Base-by-base conservation (phyloP, 2,888 invertebrate genomes). In the Tinea trinotella region DNA sequence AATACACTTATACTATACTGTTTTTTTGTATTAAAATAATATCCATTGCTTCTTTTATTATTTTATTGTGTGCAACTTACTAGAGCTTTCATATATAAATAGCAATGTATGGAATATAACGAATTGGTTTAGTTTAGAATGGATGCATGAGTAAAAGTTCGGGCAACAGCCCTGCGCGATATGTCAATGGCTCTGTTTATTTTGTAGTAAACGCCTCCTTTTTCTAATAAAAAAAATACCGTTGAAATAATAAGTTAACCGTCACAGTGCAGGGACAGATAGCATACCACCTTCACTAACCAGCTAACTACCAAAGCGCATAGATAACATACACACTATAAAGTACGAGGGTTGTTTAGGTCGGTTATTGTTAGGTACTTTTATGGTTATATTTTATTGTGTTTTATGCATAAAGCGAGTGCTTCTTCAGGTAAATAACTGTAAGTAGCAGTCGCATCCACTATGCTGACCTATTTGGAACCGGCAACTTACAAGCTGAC, bases 171-270 rank as follows among this genome's bases (percentile, higher is more conserved):
- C 57, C 59, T 59, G 62, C 64, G 66, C 70, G 70, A 77, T 73
- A 78, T 78, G 80, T 80, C 81, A 81, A 82, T 82, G 76, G 67
- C 64, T 68, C 64, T 76, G 77, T 82, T 77, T 80, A 74, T 78
- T 76, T 79, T 75, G 65, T 64, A 71, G 71, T 71, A 74, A 79
- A 75, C 74, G 76, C 71, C 70, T 68, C 60, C 64, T 65, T 68
- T 75, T 70, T 65, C 64, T 70, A 75, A 76, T 74, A 74, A 79
- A 81, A n/a, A 71, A 74, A 80, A 75, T 73, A 67, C 69, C 69
- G 61, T 70, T 71, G 71, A 71, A 73, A 74, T 75, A 76, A 76
- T 79, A 79, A 78, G 66, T 75, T 69, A 66, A 68, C 66, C 64
- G 69, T 67, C 63, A 62, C 61, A 64, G 67, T 7, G 34, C 17